Evolutionary conservation across 2,888 invertebrate species (phyloP), one percentile per base, ranked within the genome.

Genomic region (Diaprepes abbreviatus): DNA sequence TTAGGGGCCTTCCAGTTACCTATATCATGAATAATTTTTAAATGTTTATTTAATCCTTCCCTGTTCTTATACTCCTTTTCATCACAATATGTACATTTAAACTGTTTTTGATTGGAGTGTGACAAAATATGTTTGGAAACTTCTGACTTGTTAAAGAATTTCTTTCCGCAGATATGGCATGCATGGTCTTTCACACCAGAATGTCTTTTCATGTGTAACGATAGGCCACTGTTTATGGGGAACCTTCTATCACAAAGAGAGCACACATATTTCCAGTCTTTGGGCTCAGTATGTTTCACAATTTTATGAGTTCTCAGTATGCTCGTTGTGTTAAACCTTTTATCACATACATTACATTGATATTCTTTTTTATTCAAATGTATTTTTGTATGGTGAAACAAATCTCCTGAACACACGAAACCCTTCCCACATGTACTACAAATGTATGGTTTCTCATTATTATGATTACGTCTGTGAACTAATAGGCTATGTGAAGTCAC

Each of bases 111-210:
- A 43, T 75, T 75, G 2, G 78, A 76, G 57, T 79, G 79, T 17
- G 75, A 75, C 24, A 75, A 73, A 12, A 79, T 67, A 64, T 78
- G 78, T 52, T 77, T 77, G 6, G 74, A 73, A 24, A 80, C 72
- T 64, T 78, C 79, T 5, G 75, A 75, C 48, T 78, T 79, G 31
- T 77, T 78, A 28, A 75, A 78, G 59, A 79, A 80, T 24, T 84
- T 83, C 76, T 88, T 88, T 0, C 74, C 74, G 45, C 80, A 80
- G 16, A 79, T 73, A 31, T 77, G 75, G 57, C 80, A 80, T 6
- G 74, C 58, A 54, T 75, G 77, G 33, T 79, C 77, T 63, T 77
- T 79, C 83, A 87, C 10, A 81, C 79, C 79, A 1, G 66, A 67
- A 54, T 80, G 79, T 19, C 79, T 65, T 66, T 76, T 75, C 52